phyloP scores from a whole-genome alignment of 2,797 vertebrate genomes.

The Danio choprae region DNA sequence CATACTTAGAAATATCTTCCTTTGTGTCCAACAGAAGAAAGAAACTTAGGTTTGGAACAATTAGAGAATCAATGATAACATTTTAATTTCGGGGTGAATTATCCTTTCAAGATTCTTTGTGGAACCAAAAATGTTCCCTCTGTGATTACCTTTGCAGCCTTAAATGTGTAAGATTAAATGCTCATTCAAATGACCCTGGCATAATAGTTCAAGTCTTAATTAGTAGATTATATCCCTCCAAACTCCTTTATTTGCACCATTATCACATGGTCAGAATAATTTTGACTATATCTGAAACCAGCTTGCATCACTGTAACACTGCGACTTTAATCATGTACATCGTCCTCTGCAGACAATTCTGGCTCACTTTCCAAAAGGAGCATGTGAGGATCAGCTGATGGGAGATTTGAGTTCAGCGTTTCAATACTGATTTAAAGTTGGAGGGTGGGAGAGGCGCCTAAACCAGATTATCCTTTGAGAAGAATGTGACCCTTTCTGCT shows the following conservation, averaged over 20 bases:
- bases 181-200: not conserved
- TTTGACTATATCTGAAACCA: not conserved
- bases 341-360: slow-evolving; percentile 19
- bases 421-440: slow-evolving; percentile 56
- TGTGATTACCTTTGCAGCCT: no score
- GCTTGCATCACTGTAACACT: not conserved
- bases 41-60: no score
- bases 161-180: no score
- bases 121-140: no score
- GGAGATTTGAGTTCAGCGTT: slow-evolving; percentile 67
- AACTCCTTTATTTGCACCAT: not conserved
- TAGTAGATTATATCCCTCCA: not conserved
- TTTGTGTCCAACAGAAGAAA: no score
- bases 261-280: not conserved
- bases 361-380: slow-evolving; percentile 44
- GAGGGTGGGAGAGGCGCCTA: slow-evolving; percentile 59
- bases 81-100: no score
- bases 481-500: slow-evolving; percentile 74
- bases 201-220: not conserved
- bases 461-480: slow-evolving; percentile 69
- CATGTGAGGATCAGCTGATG: slow-evolving; percentile 78
- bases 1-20: no score
- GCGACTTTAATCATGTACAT: not conserved
- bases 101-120: no score
- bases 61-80: no score